Conservation (phyloP, 2,888 invertebrate species). For the Drosophila mulleri region DNA sequence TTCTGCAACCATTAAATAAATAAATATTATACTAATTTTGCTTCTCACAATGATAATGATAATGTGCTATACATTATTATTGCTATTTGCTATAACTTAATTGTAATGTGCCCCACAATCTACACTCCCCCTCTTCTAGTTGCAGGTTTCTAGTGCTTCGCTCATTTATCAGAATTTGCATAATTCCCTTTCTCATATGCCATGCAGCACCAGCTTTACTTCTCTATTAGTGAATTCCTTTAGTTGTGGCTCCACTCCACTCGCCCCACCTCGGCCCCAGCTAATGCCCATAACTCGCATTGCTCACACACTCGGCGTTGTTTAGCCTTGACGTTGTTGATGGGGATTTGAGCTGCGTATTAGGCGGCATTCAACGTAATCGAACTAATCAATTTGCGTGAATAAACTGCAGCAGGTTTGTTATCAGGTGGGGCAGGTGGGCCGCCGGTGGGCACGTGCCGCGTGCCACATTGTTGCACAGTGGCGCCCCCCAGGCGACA, state of each 20-base stretch:
- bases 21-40: too few species aligned
- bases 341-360: constrained; percentile 34
- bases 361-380: constrained; percentile 49
- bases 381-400: constrained; percentile 78
- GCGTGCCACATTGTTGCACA: constrained; percentile 48
- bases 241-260: neutral
- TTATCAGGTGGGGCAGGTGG: constrained; percentile 48
- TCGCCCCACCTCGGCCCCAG: neutral
- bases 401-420: constrained; percentile 73
- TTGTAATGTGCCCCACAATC: neutral
- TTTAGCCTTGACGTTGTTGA: constrained; percentile 21
- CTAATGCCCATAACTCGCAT: neutral
- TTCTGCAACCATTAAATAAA: too few species aligned
- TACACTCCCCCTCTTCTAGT: neutral
- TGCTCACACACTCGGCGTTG: constrained; percentile 10
- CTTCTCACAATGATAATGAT: too few species aligned
- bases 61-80: too few species aligned
- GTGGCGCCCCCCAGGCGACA: constrained; percentile 52
- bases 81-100: neutral
- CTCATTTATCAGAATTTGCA: neutral
- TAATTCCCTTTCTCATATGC: neutral
- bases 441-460: constrained; percentile 47
- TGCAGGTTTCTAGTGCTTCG: neutral
- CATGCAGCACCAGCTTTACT: neutral
- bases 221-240: neutral